These are phyloP conservation scores for Archegozetes longisetosus DNA, from an alignment of 1,140 invertebrate species.

Conservation along the genomic window DNA sequence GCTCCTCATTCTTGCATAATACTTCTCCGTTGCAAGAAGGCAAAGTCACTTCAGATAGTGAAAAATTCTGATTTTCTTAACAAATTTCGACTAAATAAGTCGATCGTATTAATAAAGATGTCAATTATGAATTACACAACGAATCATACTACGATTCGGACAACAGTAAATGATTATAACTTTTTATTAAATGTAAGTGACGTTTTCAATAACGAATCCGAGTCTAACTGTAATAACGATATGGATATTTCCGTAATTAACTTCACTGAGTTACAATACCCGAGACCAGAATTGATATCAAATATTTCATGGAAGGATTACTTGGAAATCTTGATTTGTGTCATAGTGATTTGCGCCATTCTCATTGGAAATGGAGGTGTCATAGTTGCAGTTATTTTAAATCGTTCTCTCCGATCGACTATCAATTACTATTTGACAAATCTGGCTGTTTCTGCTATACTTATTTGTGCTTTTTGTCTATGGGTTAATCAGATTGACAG, in stretches of 20 bases:
- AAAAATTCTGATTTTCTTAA: too few species aligned
- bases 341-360: neutral
- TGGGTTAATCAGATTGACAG: conserved; percentile 13
- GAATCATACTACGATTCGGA: too few species aligned
- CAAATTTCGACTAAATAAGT: too few species aligned
- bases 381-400: conserved; percentile 35
- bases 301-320: neutral
- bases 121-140: too few species aligned
- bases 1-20: too few species aligned
- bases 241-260: neutral
- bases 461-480: conserved; percentile 18
- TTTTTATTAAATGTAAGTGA: too few species aligned
- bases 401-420: conserved; percentile 30
- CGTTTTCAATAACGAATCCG: neutral
- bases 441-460: conserved; percentile 14
- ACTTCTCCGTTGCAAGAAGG: too few species aligned
- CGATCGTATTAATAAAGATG: too few species aligned
- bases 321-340: neutral
- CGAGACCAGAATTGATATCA: neutral
- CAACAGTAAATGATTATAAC: too few species aligned
- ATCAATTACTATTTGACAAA: conserved; percentile 17
- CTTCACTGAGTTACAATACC: neutral
- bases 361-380: conserved; percentile 34
- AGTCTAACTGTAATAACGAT: neutral
- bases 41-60: too few species aligned